Evolutionary conservation across 2,888 invertebrate genomes (phyloP), one percentile per base, ranked within the genome.

Genomic region (Apodemia duryi): DNA sequence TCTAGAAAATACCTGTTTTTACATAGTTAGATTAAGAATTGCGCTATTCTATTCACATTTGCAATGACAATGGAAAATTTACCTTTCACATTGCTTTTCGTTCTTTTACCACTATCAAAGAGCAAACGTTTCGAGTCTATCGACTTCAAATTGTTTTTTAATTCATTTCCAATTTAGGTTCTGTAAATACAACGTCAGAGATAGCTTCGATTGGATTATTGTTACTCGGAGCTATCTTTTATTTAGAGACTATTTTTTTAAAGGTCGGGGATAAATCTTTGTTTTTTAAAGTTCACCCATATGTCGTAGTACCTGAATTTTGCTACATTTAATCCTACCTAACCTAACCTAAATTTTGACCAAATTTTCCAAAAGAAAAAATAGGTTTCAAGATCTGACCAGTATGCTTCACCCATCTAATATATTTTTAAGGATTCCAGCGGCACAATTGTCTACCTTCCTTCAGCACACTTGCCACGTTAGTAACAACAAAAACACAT

Each of bases 131-230:
- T 32, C 29, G 32, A 57, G 57, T 57, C 57, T 32, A 57, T 32
- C 32, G 57, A 29, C 32, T 32, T 13, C 13, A 29, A 57, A 57
- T 57, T 57, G 57, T 29, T 57, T 57, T 57, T 57, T 29, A 29
- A 57, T 57, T 57, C 57, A 62, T 49, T 49, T n/a, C 46, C 46
- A 46, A 62, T 62, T 32, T 28, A 29, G 28, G 62, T 62, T 49
- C 62, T 46, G 62, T 62, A 49, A 49, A 62, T 13, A 62, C 62
- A 49, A 28, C 32, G 43, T 32, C 62, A 49, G 62, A 51, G 62
- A 62, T 43, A 62, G 62, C 32, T 49, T 11, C 29, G 7, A 32
- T 1, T 62, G 32, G 28, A 57, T 57, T 57, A 57, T 32, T 57
- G 13, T 13, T 43, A 13, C 11, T 13, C 43, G 43, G 0, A 4